Conservation (phyloP, 2,113 vertebrate genomes). For the Athene cunicularia region DNA sequence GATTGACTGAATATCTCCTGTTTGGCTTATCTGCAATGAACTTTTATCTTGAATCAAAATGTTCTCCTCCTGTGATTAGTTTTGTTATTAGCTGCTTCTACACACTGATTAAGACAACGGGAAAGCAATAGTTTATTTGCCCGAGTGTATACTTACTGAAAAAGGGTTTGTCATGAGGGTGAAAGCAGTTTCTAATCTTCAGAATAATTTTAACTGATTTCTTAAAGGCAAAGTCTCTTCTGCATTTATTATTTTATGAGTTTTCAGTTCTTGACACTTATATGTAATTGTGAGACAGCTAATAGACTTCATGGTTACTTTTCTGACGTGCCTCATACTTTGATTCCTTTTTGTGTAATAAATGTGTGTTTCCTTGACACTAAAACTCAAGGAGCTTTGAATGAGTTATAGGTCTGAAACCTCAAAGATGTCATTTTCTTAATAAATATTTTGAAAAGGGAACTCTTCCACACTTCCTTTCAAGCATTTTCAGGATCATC, state of each 20-base stretch:
- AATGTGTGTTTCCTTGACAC: background rate
- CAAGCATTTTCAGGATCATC: background rate
- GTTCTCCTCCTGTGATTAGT: background rate
- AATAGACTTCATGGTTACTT: background rate
- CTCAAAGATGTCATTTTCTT: background rate
- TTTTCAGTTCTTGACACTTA: background rate
- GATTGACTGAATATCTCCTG: background rate
- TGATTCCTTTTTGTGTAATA: background rate
- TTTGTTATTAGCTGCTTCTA: background rate
- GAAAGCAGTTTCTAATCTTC: background rate
- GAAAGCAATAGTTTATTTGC: background rate
- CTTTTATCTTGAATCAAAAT: slow-evolving; percentile 1
- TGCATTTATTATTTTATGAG: background rate
- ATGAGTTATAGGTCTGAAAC: background rate
- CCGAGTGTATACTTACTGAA: background rate
- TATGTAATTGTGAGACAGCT: background rate
- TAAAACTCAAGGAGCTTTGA: background rate
- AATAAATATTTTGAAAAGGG: background rate
- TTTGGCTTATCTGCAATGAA: background rate
- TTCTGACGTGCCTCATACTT: background rate
- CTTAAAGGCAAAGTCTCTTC: background rate
- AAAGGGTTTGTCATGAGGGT: background rate
- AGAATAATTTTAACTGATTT: background rate
- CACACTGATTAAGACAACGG: background rate
- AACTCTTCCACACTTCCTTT: background rate